Evolutionary conservation across 2,797 vertebrate species (phyloP), one percentile per base, ranked within the genome.

Genomic region (Enteromius paludinosus): DNA sequence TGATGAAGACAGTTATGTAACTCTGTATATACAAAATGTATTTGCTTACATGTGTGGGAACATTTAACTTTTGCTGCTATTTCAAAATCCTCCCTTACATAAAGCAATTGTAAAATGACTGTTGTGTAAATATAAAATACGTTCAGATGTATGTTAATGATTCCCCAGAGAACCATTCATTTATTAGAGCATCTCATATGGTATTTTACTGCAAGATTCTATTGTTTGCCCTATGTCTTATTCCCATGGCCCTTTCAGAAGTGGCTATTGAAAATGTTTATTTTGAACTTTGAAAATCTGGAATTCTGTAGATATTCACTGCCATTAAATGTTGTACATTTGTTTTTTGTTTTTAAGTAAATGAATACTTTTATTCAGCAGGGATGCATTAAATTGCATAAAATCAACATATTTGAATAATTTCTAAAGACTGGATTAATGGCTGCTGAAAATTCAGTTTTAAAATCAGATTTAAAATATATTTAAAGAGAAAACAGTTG

Each of bases 31-130:
- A 56, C n/a, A 78, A 86, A 76, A 73, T 73, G 35, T n/a, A 8
- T 70, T 69, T 79, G 49, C 64, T 28, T 66, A 72, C 75, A 41
- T 66, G 35, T 68, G 82, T 78, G 82, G 82, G 78, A 84, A 83
- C 64, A 38, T 72, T 70, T 47, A 5, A 79, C 77, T 83, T 65
- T 77, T 38, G 12, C 33, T 56, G 73, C 54, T 52, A 41, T 68
- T 52, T 52, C 0, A 76, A 83, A 86, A 70, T 49, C 66, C 73
- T 86, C 72, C 81, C 72, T 38, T 65, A 52, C 35, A 74, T 33
- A 73, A 74, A 79, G 68, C 41, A 20, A 52, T 33, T 75, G n/a
- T 35, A 59, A 38, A 72, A 74, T 49, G 56, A 79, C 33, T 43
- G 43, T 52, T 70, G 72, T 75, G 79, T 78, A 78, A 59, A 81